Evolutionary conservation across 2,888 invertebrate genomes (phyloP).

Genomic region (Lithophane leautieri): DNA sequence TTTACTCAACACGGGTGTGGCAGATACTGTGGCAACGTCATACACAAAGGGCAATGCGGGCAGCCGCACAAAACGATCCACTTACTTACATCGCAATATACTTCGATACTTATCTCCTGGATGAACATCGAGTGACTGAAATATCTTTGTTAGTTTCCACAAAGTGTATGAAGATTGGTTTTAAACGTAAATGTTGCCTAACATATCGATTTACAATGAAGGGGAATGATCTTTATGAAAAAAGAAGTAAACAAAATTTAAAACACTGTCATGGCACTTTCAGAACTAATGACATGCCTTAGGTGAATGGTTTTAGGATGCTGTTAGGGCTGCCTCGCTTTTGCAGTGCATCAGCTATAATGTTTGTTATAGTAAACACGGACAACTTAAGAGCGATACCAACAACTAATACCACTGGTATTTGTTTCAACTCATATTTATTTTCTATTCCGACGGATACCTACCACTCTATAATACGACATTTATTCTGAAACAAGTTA

Average conservation of each 20-base stretch:
- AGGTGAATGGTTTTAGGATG: no score
- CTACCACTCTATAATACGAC: no score
- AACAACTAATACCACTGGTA: no score
- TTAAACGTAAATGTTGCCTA: background rate
- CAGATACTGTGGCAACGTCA: slow-evolving; percentile 35
- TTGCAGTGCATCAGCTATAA: no score
- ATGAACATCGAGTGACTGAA: slow-evolving; percentile 12
- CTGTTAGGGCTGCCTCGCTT: no score
- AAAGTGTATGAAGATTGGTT: slow-evolving; percentile 15
- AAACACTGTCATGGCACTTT: background rate
- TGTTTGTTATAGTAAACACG: no score
- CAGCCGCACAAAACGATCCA: slow-evolving; percentile 52
- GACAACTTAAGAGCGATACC: no score
- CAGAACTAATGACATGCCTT: background rate
- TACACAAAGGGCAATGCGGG: slow-evolving; percentile 65
- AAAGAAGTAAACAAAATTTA: background rate
- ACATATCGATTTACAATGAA: background rate
- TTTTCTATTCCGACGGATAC: no score
- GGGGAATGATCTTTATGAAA: background rate
- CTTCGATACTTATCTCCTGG: slow-evolving; percentile 34
- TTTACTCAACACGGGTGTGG: slow-evolving; percentile 55
- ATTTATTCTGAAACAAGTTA: no score
- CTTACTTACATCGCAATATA: slow-evolving; percentile 51
- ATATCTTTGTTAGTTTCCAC: slow-evolving; percentile 24
- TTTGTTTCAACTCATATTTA: no score